Evolutionary conservation across 1,140 invertebrate species (phyloP), one percentile per base, ranked within the genome.

Genomic region (Argopecten irradians): DNA sequence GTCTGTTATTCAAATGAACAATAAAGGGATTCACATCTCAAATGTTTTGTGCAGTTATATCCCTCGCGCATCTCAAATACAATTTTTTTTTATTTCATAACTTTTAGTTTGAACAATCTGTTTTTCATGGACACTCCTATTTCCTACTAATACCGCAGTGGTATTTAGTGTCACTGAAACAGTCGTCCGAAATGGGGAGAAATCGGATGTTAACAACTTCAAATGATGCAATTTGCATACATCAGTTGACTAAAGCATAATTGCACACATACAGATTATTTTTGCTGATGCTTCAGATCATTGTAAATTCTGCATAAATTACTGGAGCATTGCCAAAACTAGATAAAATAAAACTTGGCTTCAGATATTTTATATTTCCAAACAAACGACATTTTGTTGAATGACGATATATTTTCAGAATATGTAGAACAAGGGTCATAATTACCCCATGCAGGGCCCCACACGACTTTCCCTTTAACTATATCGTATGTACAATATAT

Each of bases 391-490:
- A 28, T 16, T 71, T 28, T 46, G 3, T 46, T 11, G 9, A 1
- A 71, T 28, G 13, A 39, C 36, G 7, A 71, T 71, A 28, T n/a
- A n/a, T 28, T 71, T 28, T 28, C 5, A 71, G 55, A 71, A 71
- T n/a, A 11, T 71, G 55, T 7, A 71, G 1, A 71, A 71, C n/a
- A 71, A 71, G 28, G 55, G 22, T 71, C 55, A 71, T 16, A 71
- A 16, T 71, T 28, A 71, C 55, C 55, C 55, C 55, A 28, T 71
- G 22, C 28, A n/a, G 55, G 22, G 55, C 55, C 55, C 55, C 55
- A 71, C n/a, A 71, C 2, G n/a, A 71, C 55, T 71, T 71, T 71
- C 55, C 55, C 55, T 71, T 71, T 71, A 71, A 71, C 55, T 71
- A 19, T 71, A 71, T 71, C n/a, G 5, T 71, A 28, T n/a, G 16